Conservation (phyloP, 2,797 vertebrate genomes). For the Takifugu rubripes region DNA sequence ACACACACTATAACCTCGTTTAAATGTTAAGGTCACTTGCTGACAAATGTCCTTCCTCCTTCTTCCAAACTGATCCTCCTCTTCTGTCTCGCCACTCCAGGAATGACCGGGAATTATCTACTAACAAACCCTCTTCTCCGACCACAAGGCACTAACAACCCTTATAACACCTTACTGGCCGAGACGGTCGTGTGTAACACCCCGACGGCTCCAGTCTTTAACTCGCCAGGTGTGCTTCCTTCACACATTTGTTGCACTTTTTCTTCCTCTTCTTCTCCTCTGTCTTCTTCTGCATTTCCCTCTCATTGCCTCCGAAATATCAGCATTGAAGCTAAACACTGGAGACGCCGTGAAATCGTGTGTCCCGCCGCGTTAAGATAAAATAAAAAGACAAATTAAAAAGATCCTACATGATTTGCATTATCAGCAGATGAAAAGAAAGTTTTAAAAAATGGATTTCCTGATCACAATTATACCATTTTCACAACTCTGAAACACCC, state of each 20-base stretch:
- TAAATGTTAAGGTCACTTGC: neutral
- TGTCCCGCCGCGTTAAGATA: too few species aligned
- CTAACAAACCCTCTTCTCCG: slow-evolving; percentile 99
- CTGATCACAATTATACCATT: too few species aligned
- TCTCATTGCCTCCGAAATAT: neutral
- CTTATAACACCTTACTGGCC: slow-evolving; percentile 99
- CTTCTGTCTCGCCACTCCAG: slow-evolving; percentile 88
- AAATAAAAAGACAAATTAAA: too few species aligned
- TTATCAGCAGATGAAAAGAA: too few species aligned
- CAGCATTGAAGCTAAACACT: too few species aligned
- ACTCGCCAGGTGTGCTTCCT: slow-evolving; percentile 99
- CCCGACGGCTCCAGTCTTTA: slow-evolving; percentile 99
- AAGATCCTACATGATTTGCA: too few species aligned
- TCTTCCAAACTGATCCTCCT: slow-evolving; percentile 44
- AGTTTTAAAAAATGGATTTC: too few species aligned
- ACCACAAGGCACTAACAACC: slow-evolving; percentile 99
- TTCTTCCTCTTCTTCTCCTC: slow-evolving; percentile 20
- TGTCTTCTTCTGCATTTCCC: neutral
- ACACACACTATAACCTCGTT: slow-evolving; percentile 3
- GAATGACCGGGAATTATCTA: slow-evolving; percentile 99
- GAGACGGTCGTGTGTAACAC: slow-evolving; percentile 99
- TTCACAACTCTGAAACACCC: too few species aligned
- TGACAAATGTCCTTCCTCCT: neutral
- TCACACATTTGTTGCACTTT: slow-evolving; percentile 53
- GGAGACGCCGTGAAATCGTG: too few species aligned